Conservation (phyloP, 2,888 invertebrate genomes). For the Steromphala cineraria region DNA sequence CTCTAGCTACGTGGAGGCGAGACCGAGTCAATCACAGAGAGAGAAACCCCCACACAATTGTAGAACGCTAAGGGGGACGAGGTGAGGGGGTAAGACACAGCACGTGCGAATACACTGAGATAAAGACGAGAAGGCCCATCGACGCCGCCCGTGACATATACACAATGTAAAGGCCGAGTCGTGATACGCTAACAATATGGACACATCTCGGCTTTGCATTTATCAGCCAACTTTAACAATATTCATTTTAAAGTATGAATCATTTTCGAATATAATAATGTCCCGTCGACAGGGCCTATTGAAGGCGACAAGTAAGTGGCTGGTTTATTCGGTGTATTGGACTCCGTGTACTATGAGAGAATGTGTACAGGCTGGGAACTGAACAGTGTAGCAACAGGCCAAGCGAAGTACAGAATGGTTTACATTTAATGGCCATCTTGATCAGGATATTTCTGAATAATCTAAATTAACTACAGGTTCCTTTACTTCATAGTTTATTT, state of each 20-base stretch:
- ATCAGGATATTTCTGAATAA: no score
- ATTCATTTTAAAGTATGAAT: conserved; percentile 10
- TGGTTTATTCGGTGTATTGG: neutral
- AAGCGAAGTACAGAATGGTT: no score
- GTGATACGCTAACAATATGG: conserved; percentile 5
- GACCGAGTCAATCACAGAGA: neutral
- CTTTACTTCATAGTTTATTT: no score
- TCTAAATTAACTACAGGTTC: no score
- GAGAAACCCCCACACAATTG: neutral
- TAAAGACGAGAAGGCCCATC: neutral
- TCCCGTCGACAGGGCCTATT: neutral
- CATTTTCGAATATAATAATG: neutral
- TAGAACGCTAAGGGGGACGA: neutral
- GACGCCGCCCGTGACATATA: neutral
- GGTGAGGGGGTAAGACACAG: neutral
- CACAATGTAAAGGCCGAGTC: neutral
- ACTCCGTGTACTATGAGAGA: no score
- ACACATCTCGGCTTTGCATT: neutral
- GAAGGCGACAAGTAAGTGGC: neutral
- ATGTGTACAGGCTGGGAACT: no score
- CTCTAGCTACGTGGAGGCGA: neutral
- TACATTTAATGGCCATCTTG: no score
- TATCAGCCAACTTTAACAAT: conserved; percentile 5
- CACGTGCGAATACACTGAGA: neutral
- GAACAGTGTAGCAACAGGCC: no score